phyloP scores from a whole-genome alignment of 2,113 vertebrate genomes.

The Bubo bubo region DNA sequence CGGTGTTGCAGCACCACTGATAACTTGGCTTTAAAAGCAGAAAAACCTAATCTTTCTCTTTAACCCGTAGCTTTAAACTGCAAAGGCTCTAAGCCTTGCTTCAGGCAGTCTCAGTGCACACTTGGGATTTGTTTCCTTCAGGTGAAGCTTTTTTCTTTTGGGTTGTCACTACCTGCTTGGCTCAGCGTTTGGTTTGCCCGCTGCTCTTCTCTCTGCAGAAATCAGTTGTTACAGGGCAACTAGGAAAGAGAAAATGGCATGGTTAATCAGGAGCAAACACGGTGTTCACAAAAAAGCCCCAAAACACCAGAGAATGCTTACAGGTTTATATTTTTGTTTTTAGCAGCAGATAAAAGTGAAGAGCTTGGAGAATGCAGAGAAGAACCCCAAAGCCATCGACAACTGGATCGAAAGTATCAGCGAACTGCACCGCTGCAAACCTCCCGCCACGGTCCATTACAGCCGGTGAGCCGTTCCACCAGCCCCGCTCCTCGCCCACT shows the following conservation, averaged over 20 bases:
- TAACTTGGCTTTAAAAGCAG: neutral
- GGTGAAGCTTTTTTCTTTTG: neutral
- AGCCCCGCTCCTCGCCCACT: rapidly evolving
- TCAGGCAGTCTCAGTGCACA: neutral
- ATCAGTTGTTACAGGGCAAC: neutral
- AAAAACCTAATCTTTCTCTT: neutral
- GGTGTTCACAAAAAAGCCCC: neutral
- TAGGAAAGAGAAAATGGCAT: neutral
- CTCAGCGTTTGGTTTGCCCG: neutral
- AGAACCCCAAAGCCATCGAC: slow-evolving; percentile 85
- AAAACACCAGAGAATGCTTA: rapidly evolving
- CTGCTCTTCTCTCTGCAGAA: neutral
- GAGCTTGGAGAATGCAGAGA: slow-evolving; percentile 86
- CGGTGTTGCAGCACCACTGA: neutral
- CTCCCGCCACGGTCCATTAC: slow-evolving; percentile 83
- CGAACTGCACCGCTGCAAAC: slow-evolving; percentile 84
- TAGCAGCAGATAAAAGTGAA: slow-evolving; percentile 88
- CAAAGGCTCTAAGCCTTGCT: neutral
- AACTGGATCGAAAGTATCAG: slow-evolving; percentile 89
- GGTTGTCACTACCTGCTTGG: neutral
- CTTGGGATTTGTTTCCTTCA: neutral
- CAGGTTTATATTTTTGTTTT: neutral
- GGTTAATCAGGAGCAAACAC: neutral
- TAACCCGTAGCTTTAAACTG: neutral
- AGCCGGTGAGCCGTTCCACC: slow-evolving; percentile 60